Conservation (phyloP, 2,113 vertebrate genomes). For the Piaya cayana region DNA sequence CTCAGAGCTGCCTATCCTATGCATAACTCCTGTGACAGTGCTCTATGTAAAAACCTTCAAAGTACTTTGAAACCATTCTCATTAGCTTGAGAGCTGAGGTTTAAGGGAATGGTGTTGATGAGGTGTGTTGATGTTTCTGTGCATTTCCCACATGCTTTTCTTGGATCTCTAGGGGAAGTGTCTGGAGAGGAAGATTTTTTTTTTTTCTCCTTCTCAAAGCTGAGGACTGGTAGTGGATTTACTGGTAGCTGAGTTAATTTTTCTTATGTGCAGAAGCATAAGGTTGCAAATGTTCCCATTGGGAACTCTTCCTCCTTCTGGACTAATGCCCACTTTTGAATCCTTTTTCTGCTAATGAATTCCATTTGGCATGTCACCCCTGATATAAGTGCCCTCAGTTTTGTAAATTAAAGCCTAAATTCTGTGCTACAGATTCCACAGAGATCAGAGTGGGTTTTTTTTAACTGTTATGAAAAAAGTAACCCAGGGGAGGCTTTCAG, state of each 20-base stretch:
- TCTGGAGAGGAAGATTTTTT: not conserved
- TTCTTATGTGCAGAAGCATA: not conserved
- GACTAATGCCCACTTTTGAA: not conserved
- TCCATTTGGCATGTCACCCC: not conserved
- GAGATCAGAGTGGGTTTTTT: not conserved
- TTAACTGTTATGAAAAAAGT: not conserved
- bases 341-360: conserved; percentile 10
- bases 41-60: not conserved
- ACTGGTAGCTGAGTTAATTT: not conserved
- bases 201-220: not conserved
- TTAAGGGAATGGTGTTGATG: conserved; percentile 1
- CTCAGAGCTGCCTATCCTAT: not conserved
- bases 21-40: not conserved
- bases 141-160: not conserved
- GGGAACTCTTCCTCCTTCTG: conserved; percentile 11
- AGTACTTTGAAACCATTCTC: not conserved
- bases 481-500: not conserved
- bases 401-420: conserved; percentile 1
- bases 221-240: not conserved
- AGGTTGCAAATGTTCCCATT: conserved; percentile 15
- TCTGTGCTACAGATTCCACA: conserved; percentile 8
- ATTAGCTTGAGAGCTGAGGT: not conserved
- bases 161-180: not conserved
- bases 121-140: not conserved
- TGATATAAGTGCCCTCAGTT: not conserved